Evolutionary conservation across 2,888 invertebrate species (phyloP), one percentile per base, ranked within the genome.

Genomic region (Nymphalis polychloros): DNA sequence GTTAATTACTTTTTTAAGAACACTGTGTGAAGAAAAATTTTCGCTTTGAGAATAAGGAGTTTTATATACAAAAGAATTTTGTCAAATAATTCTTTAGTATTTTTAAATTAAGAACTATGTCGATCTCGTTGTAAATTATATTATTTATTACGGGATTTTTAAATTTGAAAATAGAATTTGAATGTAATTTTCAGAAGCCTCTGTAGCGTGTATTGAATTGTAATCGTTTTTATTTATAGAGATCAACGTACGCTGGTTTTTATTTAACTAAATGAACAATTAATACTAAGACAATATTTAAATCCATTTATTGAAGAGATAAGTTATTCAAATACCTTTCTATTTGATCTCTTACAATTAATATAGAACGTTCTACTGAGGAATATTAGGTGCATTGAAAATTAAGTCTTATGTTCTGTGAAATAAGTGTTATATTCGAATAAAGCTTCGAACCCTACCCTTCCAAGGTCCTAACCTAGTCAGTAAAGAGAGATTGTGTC

Each of bases 1-100:
- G 63, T 66, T 72, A 72, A 72, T 72, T 72, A 72, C 70, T 72
- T 72, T 72, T 72, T 72, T 72, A 72, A 72, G 72, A 55, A 55
- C 53, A 72, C 67, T 66, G 60, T 68, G 61, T 62, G 63, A 57
- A 52, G 60, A 72, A 31, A 50, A 59, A 62, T 63, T 68, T 67
- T 57, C 48, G 50, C 68, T 72, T 61, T 65, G 63, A 69, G 57
- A 23, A 49, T 50, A 19, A 52, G 64, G 57, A 60, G 47, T 41
- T 63, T 63, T 46, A 41, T 55, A 41, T 31, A 67, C 47, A 52
- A 50, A 61, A 57, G 48, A 55, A 31, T 60, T 49, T 62, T 48
- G 66, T 55, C 61, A 67, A 35, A 57, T 57, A 57, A 57, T 57
- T 57, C 19, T 57, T 49, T 53, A 35, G 35, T 8, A 8, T 57